These are phyloP conservation scores for Pteromalus puparum DNA, from an alignment of 1,140 invertebrate species.

Conservation along the genomic window DNA sequence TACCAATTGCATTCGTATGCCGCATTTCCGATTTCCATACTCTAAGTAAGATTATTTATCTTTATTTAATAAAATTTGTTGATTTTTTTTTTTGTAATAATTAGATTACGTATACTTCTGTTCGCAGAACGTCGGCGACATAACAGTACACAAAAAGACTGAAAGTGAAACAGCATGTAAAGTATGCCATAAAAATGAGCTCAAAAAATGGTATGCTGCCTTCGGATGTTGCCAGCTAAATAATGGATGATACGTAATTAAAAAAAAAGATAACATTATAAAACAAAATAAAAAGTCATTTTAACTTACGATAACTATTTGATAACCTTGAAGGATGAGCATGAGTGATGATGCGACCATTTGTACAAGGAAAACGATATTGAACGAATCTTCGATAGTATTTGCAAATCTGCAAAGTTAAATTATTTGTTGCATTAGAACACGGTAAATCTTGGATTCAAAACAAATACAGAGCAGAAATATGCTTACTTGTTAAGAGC, in stretches of 20 bases:
- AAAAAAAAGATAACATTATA: not conserved
- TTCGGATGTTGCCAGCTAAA: slow-evolving; percentile 4
- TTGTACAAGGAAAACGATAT: slow-evolving; percentile 68
- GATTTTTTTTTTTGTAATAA: not conserved
- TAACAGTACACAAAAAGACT: slow-evolving; percentile 36
- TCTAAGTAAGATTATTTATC: slow-evolving; percentile 4
- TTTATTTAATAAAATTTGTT: no score
- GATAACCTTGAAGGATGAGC: slow-evolving; percentile 73
- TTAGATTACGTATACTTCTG: no score
- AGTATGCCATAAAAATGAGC: slow-evolving; percentile 24
- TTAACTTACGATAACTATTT: slow-evolving; percentile 65
- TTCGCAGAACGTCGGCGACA: slow-evolving; percentile 20
- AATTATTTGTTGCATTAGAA: not conserved
- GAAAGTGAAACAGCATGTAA: not conserved
- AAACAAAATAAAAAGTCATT: no score
- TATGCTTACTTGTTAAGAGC: not conserved
- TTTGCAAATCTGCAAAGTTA: slow-evolving; percentile 56
- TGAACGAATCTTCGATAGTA: slow-evolving; percentile 69
- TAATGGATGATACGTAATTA: not conserved
- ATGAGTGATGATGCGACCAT: slow-evolving; percentile 71
- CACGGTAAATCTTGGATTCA: not conserved
- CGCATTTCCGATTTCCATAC: slow-evolving; percentile 33
- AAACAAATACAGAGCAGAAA: not conserved
- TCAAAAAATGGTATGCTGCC: not conserved
- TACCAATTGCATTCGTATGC: slow-evolving; percentile 17